Conservation (phyloP, 2,888 invertebrate genomes). For the Leptinotarsa rubiginosa region DNA sequence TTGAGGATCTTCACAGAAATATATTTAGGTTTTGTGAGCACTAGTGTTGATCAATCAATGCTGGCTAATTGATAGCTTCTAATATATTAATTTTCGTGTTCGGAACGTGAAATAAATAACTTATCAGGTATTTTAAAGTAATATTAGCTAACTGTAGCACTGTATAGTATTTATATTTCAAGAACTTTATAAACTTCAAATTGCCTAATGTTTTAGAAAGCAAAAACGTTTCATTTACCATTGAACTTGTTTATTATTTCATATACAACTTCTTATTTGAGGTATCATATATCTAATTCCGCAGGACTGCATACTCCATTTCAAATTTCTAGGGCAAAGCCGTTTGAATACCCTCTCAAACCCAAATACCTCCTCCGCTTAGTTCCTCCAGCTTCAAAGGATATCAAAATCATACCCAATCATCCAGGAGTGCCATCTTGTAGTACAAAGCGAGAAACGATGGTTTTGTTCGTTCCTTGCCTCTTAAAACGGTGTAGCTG, state of each 20-base stretch:
- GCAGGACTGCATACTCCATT: not conserved
- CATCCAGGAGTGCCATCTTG: conserved; percentile 13
- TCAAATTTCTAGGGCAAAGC: not conserved
- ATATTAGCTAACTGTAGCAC: too few species aligned
- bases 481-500: conserved; percentile 14
- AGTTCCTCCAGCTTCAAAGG: conserved; percentile 10
- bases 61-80: too few species aligned
- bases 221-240: too few species aligned
- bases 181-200: too few species aligned
- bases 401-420: conserved; percentile 14
- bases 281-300: not conserved
- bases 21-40: too few species aligned
- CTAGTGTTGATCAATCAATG: too few species aligned
- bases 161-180: too few species aligned
- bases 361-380: not conserved
- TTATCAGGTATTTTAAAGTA: too few species aligned
- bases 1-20: too few species aligned
- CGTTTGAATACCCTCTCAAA: not conserved
- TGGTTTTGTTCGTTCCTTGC: conserved; percentile 11
- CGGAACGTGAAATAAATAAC: too few species aligned
- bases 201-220: too few species aligned
- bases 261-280: not conserved
- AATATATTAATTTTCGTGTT: too few species aligned
- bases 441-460: conserved; percentile 7
- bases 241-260: not conserved